Percentiles rank a stretch among this genome's conserved stretches.
These are phyloP conservation scores for Hippocampus kuda DNA, from an alignment of 2,797 vertebrate genomes.

Conservation along the genomic window DNA sequence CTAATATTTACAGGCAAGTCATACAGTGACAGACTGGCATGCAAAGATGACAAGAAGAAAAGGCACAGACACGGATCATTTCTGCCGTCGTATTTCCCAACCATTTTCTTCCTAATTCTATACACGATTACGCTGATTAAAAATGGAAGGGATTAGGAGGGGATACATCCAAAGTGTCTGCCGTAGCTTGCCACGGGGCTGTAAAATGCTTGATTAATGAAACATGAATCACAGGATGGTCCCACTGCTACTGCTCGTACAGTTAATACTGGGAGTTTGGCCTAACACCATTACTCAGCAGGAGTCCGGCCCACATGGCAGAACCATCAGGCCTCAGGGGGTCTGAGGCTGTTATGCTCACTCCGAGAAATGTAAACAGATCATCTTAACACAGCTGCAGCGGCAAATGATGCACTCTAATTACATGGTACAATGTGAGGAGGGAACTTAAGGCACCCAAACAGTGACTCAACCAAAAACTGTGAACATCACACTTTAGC, in stretches of 20 bases:
- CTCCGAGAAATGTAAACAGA: conserved; percentile 41
- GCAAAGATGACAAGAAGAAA: background rate
- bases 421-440: conserved; percentile 22
- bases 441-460: conserved; percentile 2
- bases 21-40: background rate
- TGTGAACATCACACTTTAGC: background rate
- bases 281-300: conserved; percentile 56
- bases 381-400: conserved; percentile 36
- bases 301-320: conserved; percentile 43
- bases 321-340: conserved; percentile 35
- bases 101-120: conserved; percentile 38
- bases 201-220: conserved; percentile 62
- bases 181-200: conserved; percentile 43
- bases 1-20: background rate
- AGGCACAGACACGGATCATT: background rate
- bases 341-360: conserved; percentile 31
- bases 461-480: background rate
- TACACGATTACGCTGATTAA: conserved; percentile 59
- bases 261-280: conserved; percentile 53
- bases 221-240: conserved; percentile 57
- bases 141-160: conserved; percentile 57
- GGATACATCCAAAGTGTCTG: conserved; percentile 50
- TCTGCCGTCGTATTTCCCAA: conserved; percentile 31
- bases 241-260: conserved; percentile 40
- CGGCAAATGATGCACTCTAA: conserved; percentile 25